These are phyloP conservation scores for Amniataba percoides DNA, from an alignment of 2,797 vertebrate genomes.

Conservation along the genomic window DNA sequence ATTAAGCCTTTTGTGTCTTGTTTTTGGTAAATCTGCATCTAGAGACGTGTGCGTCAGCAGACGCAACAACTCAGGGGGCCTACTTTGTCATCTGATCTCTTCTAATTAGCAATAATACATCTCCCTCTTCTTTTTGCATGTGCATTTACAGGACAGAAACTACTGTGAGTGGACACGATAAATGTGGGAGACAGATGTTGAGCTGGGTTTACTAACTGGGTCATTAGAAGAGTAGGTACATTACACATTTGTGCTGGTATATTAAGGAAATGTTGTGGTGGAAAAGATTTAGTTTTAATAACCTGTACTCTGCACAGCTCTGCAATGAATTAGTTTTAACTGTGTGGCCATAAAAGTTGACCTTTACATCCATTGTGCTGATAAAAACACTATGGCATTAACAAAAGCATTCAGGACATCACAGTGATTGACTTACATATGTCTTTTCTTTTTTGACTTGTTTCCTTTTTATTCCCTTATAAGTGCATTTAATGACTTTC, in stretches of 20 bases:
- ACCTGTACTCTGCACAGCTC: constrained; percentile 5
- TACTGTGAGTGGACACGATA: constrained; percentile 7
- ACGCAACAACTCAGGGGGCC: not conserved
- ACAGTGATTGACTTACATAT: not conserved
- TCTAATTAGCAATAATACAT: not conserved
- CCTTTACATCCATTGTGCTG: not conserved
- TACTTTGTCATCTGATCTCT: constrained; percentile 3
- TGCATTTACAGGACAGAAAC: not conserved
- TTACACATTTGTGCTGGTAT: constrained; percentile 3
- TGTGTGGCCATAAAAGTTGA: constrained; percentile 11
- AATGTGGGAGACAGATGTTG: constrained; percentile 13
- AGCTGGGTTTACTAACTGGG: constrained; percentile 5
- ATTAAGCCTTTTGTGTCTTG: constrained; percentile 1
- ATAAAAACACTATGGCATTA: not conserved
- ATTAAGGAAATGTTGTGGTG: not conserved
- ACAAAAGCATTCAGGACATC: not conserved
- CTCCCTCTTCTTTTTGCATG: too few relatives aligned
- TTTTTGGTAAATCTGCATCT: constrained; percentile 23
- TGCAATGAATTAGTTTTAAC: constrained; percentile 24
- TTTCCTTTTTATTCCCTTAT: not conserved
- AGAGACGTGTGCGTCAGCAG: constrained; percentile 7
- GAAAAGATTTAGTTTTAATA: constrained; percentile 20
- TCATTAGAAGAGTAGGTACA: not conserved
- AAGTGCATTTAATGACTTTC: not conserved
- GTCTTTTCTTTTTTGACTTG: constrained; percentile 1